A percentile compares a stretch with the other conserved stretches of the same genome.
These are phyloP conservation scores for Protomyctophum bolini DNA, from an alignment of 2,113 vertebrate species.

Conservation along the genomic window DNA sequence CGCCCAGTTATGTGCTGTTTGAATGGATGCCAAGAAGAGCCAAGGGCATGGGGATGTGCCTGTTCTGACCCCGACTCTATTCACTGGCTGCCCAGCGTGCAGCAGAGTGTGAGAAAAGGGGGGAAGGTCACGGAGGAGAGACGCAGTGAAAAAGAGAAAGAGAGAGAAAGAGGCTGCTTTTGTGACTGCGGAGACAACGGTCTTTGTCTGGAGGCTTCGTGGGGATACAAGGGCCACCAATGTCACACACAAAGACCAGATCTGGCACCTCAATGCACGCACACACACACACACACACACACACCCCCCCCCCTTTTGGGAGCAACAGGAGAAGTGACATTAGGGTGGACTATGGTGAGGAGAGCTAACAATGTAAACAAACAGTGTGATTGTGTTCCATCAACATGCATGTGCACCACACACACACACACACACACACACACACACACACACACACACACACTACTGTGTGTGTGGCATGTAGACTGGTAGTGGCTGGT, in stretches of 20 bases:
- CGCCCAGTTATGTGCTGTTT: constrained; percentile 50
- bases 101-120: constrained; percentile 76
- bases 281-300: constrained; percentile 38
- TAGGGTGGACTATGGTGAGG: constrained; percentile 42
- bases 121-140: constrained; percentile 59
- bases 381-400: constrained; percentile 56
- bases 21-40: constrained; percentile 51
- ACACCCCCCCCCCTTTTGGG: constrained; percentile 50
- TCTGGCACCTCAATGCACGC: constrained; percentile 57
- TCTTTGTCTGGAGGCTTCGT: constrained; percentile 74
- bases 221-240: constrained; percentile 79
- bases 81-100: constrained; percentile 49
- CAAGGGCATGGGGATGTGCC: constrained; percentile 46
- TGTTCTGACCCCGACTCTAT: constrained; percentile 68
- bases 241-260: constrained; percentile 80
- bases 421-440: background rate
- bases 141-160: constrained; percentile 49
- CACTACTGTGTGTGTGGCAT: constrained; percentile 52
- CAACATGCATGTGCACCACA: constrained; percentile 17
- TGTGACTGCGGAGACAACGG: constrained; percentile 78
- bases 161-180: constrained; percentile 75
- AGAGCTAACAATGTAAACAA: constrained; percentile 44
- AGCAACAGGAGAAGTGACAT: constrained; percentile 48
- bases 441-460: constrained; percentile 36
- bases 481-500: constrained; percentile 67